Evolutionary conservation across 2,113 vertebrate genomes (phyloP).

Genomic region (Vicugna pacos): DNA sequence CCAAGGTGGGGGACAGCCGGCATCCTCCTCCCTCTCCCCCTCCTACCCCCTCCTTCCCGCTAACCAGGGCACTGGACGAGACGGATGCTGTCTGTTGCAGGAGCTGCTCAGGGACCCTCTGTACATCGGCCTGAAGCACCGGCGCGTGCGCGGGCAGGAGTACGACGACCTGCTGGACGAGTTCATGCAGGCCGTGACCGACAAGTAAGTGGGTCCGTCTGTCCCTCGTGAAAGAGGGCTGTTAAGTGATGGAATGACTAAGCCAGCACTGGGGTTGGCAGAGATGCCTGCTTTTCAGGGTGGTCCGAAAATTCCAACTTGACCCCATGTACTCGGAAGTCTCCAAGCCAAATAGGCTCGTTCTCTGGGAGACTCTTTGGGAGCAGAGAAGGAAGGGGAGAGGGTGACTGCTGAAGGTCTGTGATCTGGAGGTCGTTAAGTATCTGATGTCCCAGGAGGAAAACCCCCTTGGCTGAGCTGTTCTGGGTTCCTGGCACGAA

Average conservation of each 20-base stretch:
- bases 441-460: background rate
- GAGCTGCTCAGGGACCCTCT: conserved; percentile 94
- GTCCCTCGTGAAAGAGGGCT: background rate
- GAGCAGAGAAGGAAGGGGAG: background rate
- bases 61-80: background rate
- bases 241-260: conserved; percentile 63
- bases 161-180: conserved; percentile 97
- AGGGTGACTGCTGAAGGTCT: background rate
- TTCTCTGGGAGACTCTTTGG: background rate
- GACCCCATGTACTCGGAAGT: conserved; percentile 47
- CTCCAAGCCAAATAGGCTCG: conserved; percentile 53
- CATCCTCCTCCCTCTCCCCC: background rate
- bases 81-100: conserved; percentile 86
- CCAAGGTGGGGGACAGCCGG: fast-evolving
- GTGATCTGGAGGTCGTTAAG: background rate
- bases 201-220: conserved; percentile 91
- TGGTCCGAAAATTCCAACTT: conserved; percentile 70
- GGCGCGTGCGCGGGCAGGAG: conserved; percentile 93
- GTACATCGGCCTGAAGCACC: conserved; percentile 98
- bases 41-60: background rate
- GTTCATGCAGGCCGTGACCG: conserved; percentile 97
- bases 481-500: background rate
- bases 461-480: background rate
- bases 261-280: conserved; percentile 70
- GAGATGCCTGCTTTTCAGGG: conserved; percentile 60